Conservation (phyloP, 1,140 invertebrate species). For the Drosophila malerkotliana region DNA sequence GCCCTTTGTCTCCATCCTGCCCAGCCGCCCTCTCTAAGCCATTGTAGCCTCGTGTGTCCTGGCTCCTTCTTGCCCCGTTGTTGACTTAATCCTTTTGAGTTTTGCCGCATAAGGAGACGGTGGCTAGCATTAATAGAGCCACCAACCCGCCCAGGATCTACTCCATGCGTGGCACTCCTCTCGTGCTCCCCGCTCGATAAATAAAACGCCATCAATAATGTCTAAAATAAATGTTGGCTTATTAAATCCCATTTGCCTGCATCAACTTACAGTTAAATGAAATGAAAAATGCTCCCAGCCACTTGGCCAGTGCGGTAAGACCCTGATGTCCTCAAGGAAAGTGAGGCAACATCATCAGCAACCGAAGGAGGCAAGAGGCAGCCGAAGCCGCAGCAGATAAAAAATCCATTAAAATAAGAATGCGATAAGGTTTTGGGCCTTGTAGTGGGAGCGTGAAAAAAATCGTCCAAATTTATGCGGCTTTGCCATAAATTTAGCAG, state of each 20-base stretch:
- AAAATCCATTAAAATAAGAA: conserved; percentile 83
- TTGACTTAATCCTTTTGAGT: conserved; percentile 80
- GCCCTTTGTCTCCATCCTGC: conserved; percentile 40
- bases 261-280: conserved; percentile 72
- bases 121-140: conserved; percentile 59
- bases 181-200: conserved; percentile 38
- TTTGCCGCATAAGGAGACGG: conserved; percentile 74
- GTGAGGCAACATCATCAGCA: conserved; percentile 65
- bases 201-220: conserved; percentile 78
- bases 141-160: conserved; percentile 11
- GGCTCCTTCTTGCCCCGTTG: conserved; percentile 7
- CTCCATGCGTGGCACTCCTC: not conserved
- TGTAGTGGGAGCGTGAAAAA: conserved; percentile 79
- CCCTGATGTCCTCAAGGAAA: conserved; percentile 47
- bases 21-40: not conserved
- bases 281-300: conserved; percentile 70
- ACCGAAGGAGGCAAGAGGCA: conserved; percentile 11
- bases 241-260: conserved; percentile 80
- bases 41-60: conserved; percentile 8
- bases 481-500: conserved; percentile 80
- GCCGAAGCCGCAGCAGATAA: conserved; percentile 59
- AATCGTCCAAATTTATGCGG: conserved; percentile 77
- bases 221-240: conserved; percentile 80
- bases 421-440: conserved; percentile 69
- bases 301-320: conserved; percentile 50